A percentile compares a stretch with the other conserved stretches of the same genome.
phyloP scores from a whole-genome alignment of 2,113 vertebrate species.

The Urocitellus parryii region DNA sequence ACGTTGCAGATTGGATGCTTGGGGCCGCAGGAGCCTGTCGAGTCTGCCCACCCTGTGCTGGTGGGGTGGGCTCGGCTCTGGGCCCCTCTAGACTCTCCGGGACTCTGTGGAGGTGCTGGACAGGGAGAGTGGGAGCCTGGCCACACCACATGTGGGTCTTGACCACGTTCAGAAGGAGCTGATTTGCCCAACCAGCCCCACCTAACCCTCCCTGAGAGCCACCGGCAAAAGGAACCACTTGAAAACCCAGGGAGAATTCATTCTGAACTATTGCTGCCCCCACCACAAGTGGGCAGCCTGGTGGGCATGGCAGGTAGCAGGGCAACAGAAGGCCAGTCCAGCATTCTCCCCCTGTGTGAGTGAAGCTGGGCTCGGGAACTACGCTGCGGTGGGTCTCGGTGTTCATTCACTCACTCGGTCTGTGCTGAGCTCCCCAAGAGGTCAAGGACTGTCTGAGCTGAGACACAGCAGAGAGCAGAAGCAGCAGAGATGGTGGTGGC shows the following conservation, averaged over 20 bases:
- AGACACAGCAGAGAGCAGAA: not conserved
- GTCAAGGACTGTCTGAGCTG: not conserved
- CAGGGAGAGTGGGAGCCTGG: not conserved
- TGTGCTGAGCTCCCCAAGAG: not conserved
- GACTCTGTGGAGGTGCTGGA: not conserved
- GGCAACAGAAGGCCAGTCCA: not conserved
- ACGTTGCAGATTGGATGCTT: not conserved
- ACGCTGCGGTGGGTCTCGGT: not conserved
- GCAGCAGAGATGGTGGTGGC: fast-evolving
- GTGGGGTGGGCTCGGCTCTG: too few relatives aligned
- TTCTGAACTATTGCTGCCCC: not conserved
- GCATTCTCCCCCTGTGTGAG: fast-evolving
- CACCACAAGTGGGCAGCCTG: not conserved
- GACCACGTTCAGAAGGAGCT: not conserved
- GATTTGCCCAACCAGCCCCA: not conserved
- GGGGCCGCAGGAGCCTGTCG: not conserved
- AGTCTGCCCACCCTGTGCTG: fast-evolving
- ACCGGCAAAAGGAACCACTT: not conserved
- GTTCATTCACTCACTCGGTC: not conserved
- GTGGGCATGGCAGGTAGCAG: too few relatives aligned
- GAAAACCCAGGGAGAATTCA: not conserved
- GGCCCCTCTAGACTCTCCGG: not conserved
- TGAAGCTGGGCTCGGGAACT: too few relatives aligned
- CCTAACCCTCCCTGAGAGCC: not conserved
- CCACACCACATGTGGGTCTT: not conserved